These are phyloP conservation scores for Leiothrix lutea DNA, from an alignment of 2,113 vertebrate genomes.

Conservation along the genomic window DNA sequence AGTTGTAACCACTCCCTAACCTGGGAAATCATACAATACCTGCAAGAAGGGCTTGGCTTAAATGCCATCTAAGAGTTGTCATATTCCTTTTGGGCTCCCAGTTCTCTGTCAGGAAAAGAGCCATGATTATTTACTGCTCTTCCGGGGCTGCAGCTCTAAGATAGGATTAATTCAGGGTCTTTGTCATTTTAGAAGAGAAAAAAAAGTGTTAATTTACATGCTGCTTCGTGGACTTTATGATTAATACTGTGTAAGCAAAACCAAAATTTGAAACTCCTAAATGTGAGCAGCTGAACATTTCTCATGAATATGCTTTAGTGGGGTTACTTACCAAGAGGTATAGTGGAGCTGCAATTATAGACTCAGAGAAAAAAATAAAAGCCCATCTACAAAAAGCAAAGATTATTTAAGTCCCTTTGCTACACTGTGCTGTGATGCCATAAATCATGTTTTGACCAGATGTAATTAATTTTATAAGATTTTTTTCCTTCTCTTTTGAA, in stretches of 20 bases:
- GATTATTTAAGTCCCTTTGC: not conserved
- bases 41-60: not conserved
- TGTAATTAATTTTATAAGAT: constrained; percentile 42
- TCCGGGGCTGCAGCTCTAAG: not conserved
- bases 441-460: constrained; percentile 36
- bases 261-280: not conserved
- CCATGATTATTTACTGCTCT: not conserved
- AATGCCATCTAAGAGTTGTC: not conserved
- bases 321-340: not conserved
- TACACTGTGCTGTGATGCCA: not conserved
- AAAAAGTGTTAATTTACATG: constrained; percentile 1
- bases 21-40: not conserved
- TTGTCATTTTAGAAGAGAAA: not conserved
- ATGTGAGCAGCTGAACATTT: not conserved
- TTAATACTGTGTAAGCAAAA: not conserved
- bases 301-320: not conserved
- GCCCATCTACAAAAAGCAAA: not conserved
- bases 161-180: not conserved
- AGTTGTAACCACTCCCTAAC: fast-evolving
- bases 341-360: not conserved
- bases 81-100: not conserved
- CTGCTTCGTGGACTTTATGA: not conserved
- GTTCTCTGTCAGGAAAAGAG: not conserved
- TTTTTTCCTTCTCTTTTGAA: not conserved
- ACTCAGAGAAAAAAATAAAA: not conserved